Conservation (phyloP, 2,113 vertebrate species). For the Heptranchias perlo region DNA sequence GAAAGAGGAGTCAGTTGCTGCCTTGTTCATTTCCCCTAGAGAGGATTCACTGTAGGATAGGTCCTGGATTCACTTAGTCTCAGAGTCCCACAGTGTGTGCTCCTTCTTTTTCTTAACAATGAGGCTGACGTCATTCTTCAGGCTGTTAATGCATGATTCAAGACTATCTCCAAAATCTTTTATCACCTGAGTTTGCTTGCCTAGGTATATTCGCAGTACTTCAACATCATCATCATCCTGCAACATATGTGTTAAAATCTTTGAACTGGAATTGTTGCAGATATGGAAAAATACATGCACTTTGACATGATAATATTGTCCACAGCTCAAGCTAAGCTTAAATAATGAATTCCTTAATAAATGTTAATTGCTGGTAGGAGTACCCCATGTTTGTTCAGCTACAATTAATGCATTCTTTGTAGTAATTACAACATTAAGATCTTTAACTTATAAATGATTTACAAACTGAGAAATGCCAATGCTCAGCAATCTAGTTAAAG, state of each 20-base stretch:
- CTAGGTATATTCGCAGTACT: conserved; percentile 62
- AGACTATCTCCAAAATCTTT: conserved; percentile 71
- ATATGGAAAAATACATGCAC: background rate
- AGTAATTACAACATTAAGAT: no score
- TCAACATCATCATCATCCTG: conserved; percentile 70
- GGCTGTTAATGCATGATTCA: conserved; percentile 63
- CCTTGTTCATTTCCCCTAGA: background rate
- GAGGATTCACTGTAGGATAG: background rate
- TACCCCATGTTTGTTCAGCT: no score
- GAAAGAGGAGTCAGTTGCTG: background rate
- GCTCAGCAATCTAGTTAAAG: no score
- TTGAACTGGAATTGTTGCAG: background rate
- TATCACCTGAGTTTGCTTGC: conserved; percentile 64
- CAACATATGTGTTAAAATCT: conserved; percentile 23
- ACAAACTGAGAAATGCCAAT: no score
- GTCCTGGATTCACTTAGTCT: background rate
- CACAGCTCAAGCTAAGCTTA: no score
- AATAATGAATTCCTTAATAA: no score
- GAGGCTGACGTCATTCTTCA: conserved; percentile 75
- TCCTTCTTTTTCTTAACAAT: conserved; percentile 74
- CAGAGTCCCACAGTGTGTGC: background rate
- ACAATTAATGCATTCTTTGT: no score
- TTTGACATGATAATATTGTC: background rate
- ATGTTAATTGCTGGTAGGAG: no score
- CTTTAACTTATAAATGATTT: no score